Conservation (phyloP, 2,113 vertebrate genomes). For the Heterotis niloticus region DNA sequence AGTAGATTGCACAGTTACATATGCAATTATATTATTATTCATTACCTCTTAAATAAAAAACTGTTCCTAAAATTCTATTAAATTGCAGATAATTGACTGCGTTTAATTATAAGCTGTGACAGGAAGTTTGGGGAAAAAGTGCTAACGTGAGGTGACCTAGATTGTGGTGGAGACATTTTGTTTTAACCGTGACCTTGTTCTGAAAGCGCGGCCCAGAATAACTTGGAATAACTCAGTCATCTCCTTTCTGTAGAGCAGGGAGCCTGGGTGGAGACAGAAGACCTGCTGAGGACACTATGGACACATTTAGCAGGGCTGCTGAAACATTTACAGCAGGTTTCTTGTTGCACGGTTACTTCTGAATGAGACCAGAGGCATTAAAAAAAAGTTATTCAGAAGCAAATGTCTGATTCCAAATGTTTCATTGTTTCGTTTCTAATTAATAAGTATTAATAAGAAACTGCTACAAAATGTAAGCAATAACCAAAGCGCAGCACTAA, state of each 20-base stretch:
- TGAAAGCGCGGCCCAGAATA: conserved; percentile 68
- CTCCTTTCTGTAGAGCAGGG: conserved; percentile 44
- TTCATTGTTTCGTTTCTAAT: conserved; percentile 4
- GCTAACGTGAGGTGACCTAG: conserved; percentile 65
- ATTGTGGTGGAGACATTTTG: conserved; percentile 68
- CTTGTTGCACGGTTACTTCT: background rate
- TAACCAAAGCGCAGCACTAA: too few species aligned
- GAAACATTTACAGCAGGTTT: too few species aligned
- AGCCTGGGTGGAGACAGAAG: conserved; percentile 35
- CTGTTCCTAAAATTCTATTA: conserved; percentile 71
- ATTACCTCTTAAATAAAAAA: conserved; percentile 79
- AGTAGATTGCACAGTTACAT: conserved; percentile 44
- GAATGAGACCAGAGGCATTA: background rate
- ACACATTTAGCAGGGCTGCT: conserved; percentile 23
- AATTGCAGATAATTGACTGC: conserved; percentile 77
- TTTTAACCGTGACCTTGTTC: conserved; percentile 76
- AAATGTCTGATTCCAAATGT: conserved; percentile 10
- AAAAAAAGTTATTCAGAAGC: conserved; percentile 11
- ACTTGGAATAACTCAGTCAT: conserved; percentile 61
- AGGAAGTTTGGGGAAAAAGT: conserved; percentile 64
- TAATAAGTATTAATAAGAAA: background rate
- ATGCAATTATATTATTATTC: conserved; percentile 79
- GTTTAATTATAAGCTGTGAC: conserved; percentile 73
- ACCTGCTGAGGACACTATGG: conserved; percentile 32
- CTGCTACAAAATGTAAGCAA: background rate